Percentiles rank a stretch among this genome's conserved stretches.
These are phyloP conservation scores for Gopherus flavomarginatus DNA, from an alignment of 2,113 vertebrate genomes.

Conservation along the genomic window DNA sequence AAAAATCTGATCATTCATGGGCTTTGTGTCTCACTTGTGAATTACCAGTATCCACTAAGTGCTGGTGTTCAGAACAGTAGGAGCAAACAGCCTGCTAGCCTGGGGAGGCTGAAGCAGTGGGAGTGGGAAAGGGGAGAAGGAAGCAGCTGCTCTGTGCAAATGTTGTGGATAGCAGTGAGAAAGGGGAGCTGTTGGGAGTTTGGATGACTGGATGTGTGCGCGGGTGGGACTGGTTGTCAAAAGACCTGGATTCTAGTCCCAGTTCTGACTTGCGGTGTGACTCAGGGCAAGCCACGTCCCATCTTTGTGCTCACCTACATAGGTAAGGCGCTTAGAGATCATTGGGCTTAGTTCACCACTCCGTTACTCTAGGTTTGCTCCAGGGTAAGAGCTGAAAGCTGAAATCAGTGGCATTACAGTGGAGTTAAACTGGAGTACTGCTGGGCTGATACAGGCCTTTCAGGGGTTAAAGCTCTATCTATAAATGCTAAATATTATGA, in stretches of 20 bases:
- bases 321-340: neutral
- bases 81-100: neutral
- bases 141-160: neutral
- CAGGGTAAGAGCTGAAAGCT: constrained; percentile 48
- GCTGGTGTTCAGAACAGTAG: neutral
- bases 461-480: constrained; percentile 65
- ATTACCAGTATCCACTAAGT: neutral
- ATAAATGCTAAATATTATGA: constrained; percentile 58
- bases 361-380: neutral
- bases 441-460: constrained; percentile 66
- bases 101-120: neutral
- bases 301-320: neutral
- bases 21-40: neutral
- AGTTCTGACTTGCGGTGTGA: neutral
- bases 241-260: neutral
- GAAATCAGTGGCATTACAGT: constrained; percentile 48
- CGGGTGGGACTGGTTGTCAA: neutral
- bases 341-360: constrained; percentile 34
- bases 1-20: neutral
- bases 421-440: constrained; percentile 50
- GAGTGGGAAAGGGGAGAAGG: neutral
- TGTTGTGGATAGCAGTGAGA: neutral
- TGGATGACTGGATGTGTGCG: neutral
- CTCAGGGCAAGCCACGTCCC: neutral
- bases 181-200: neutral